A percentile compares a stretch with the other conserved stretches of the same genome.
Conservation (phyloP, 2,113 vertebrate genomes). For the Callocephalon fimbriatum region DNA sequence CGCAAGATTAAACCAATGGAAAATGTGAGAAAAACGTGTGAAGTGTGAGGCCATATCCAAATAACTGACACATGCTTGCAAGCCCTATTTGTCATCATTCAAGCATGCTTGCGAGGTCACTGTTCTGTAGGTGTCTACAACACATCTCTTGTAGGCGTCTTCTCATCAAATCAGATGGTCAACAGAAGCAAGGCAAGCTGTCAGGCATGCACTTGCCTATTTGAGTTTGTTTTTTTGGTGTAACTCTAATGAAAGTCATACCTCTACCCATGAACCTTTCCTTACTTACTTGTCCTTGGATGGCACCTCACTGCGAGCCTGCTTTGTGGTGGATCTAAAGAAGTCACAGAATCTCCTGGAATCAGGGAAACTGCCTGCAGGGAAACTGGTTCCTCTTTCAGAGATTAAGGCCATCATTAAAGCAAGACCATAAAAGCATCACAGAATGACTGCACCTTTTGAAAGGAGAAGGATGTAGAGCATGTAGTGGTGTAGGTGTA, state of each 20-base stretch:
- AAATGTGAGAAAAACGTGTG: background rate
- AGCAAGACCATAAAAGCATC: background rate
- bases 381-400: background rate
- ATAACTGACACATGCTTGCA: background rate
- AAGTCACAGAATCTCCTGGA: background rate
- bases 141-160: background rate
- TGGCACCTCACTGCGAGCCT: background rate
- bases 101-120: rapidly evolving
- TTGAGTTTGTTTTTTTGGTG: background rate
- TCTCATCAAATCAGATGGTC: background rate
- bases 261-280: background rate
- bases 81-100: background rate
- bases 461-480: background rate
- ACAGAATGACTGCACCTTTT: background rate
- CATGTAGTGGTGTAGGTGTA: background rate
- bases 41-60: background rate
- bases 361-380: background rate
- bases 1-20: background rate
- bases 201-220: background rate
- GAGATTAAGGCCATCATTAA: background rate
- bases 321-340: background rate
- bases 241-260: background rate
- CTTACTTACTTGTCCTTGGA: background rate
- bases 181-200: background rate
- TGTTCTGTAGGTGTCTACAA: background rate